These are phyloP conservation scores for Hemicordylus capensis DNA, from an alignment of 2,113 vertebrate genomes.

Conservation along the genomic window DNA sequence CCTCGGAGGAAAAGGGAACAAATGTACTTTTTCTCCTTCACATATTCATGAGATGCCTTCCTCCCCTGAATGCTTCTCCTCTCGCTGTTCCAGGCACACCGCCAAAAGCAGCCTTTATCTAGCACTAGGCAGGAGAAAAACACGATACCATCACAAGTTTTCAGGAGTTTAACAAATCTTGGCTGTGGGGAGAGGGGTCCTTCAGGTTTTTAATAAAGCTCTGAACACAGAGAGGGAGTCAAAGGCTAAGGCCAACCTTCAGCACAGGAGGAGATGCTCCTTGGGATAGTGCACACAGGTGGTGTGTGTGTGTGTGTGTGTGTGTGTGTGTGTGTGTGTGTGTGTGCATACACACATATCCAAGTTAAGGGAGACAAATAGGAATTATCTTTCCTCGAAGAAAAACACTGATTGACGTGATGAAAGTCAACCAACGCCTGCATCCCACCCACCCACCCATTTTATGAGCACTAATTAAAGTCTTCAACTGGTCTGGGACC, in stretches of 20 bases:
- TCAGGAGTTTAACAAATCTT: conserved; percentile 45
- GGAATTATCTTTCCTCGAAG: too few species aligned
- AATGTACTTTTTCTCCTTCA: conserved; percentile 62
- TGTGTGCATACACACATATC: too few species aligned
- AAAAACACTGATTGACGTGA: too few species aligned
- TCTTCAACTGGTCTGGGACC: too few species aligned
- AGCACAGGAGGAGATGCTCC: accelerated
- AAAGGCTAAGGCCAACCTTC: accelerated
- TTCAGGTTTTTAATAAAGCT: conserved; percentile 29
- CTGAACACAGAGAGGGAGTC: neutral
- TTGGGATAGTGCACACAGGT: too few species aligned
- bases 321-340: too few species aligned
- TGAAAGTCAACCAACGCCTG: too few species aligned
- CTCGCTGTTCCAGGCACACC: conserved; percentile 38
- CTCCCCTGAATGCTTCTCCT: conserved; percentile 25
- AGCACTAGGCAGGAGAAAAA: conserved; percentile 29
- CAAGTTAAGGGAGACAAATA: too few species aligned
- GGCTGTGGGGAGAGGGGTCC: neutral
- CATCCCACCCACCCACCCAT: too few species aligned
- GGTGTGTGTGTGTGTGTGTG: too few species aligned
- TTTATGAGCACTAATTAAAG: too few species aligned
- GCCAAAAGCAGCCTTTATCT: conserved; percentile 65
- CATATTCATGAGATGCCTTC: conserved; percentile 55
- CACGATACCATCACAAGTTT: conserved; percentile 52
- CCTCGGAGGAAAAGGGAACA: conserved; percentile 55